Evolutionary conservation across 1,140 invertebrate genomes (phyloP).

Genomic region (Latrodectus geometricus): DNA sequence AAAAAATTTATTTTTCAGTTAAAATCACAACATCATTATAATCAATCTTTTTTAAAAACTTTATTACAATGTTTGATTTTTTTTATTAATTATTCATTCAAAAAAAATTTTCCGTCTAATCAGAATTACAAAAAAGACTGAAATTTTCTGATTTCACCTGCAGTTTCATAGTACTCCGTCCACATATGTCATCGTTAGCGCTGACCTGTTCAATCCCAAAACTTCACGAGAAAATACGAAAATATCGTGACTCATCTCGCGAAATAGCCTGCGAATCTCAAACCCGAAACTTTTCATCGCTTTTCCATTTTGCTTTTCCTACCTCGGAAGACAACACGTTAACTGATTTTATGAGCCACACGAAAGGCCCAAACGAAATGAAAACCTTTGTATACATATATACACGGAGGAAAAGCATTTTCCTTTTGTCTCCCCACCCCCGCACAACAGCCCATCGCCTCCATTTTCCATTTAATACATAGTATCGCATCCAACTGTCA

Average conservation of each 20-base stretch:
- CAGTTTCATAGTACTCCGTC: too few relatives aligned
- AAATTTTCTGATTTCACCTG: background rate
- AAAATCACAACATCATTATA: too few relatives aligned
- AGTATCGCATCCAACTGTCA: slow-evolving; percentile 61
- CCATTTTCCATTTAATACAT: slow-evolving; percentile 61
- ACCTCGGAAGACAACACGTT: slow-evolving; percentile 52
- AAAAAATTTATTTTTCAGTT: too few relatives aligned
- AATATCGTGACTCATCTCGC: slow-evolving; percentile 53
- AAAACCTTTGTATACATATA: slow-evolving; percentile 47
- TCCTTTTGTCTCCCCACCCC: background rate
- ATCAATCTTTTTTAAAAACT: background rate
- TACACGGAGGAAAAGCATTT: slow-evolving; percentile 15
- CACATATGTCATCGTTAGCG: slow-evolving; percentile 14
- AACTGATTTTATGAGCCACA: slow-evolving; percentile 58
- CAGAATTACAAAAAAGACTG: background rate
- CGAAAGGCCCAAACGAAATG: slow-evolving; percentile 40
- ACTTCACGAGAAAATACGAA: slow-evolving; percentile 16
- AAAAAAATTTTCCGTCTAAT: background rate
- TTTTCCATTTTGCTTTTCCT: background rate
- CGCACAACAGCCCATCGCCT: background rate
- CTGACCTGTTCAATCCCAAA: background rate
- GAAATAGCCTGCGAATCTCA: slow-evolving; percentile 34
- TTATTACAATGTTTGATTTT: background rate
- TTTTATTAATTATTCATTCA: background rate
- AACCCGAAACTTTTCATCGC: slow-evolving; percentile 15